Evolutionary conservation across 2,888 invertebrate species (phyloP), one percentile per base, ranked within the genome.

Genomic region (Drosophila pegasa): DNA sequence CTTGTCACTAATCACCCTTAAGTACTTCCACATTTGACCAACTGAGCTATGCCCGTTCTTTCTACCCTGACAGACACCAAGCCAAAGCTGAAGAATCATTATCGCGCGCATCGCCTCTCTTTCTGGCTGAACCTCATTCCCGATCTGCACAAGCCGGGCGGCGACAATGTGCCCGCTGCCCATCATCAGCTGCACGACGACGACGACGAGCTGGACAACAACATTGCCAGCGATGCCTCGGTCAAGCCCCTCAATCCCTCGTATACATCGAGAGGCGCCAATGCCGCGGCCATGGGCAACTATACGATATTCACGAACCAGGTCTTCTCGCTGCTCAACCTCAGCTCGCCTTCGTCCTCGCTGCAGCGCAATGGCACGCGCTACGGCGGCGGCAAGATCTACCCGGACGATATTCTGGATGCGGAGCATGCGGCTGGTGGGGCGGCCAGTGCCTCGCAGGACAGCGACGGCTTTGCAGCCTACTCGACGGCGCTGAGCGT

Each of bases 91-190:
- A 97, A 97, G 92, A 97, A 97, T 87, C 98, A 98, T 93, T 98
- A 98, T 93, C 94, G 98, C 75, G 98, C 98, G 2, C 98, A 98
- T 90, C 94, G 95, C 75, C 94, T 98, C 57, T 98, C 98, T 1
- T 97, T 98, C 92, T 99, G 99, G 99, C 92, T 98, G 64, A 98
- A 98, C 90, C 93, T 98, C 54, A 97, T 99, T 64, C 98, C 98
- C 33, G 98, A 98, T 90, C 93, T 97, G 29, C 97, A 97, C 90
- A 95, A 96, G 79, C 97, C 97, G 0, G 97, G 97, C 8, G 96
- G 96, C 8, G 97, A 97, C 81, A 97, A 97, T 84, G 96, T 97
- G 4, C 96, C 97, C 27, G 94, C 95, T 43, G 95, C 96, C 0
- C 97, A 97, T 92, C 98, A 98, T 91, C 95, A 96, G 75, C 94